Evolutionary conservation across 2,113 vertebrate genomes (phyloP), one percentile per base, ranked within the genome.

Genomic region (Rattus rattus): DNA sequence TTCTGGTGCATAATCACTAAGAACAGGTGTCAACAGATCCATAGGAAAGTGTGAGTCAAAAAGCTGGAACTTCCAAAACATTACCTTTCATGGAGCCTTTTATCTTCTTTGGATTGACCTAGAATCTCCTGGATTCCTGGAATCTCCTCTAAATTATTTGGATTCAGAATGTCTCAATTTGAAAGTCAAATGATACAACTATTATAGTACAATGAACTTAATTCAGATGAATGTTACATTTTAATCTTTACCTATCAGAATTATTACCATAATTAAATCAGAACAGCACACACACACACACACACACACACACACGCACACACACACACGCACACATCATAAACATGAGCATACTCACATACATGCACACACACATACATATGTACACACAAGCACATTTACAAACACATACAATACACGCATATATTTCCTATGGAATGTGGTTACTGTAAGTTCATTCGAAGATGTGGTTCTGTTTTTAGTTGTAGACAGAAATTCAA

Each of bases 131-230:
- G 67, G 67, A 69, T 69, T 9, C 12, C 54, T 56, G 54, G 43
- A 33, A 16, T 94, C 4, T 49, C 63, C 26, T 61, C n/a, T 76
- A 73, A 81, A 65, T 85, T 88, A 67, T 86, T 83, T 91, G 73
- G 59, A 91, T 92, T 94, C 16, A 33, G 20, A 89, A 20, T 85
- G 1, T 24, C 63, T 95, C 63, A 94, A 69, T 24, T 61, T 80
- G 17, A 77, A 91, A 59, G 16, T 93, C 52, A 91, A 93, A 76
- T 86, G 43, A 86, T 85, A 17, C 67, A 39, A 59, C 52, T 79
- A 65, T 65, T 88, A 22, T 30, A 52, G n/a, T 67, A 26, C 22
- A 81, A 39, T 80, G 43, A 54, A 86, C 65, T 79, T 49, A 79
- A 65, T 73, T 89, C 67, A 73, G n/a, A 14, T 76, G 24, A 91